Percentiles rank a stretch among this genome's conserved stretches.
Evolutionary conservation across 2,797 vertebrate species (phyloP).

Genomic region (Gymnothorax javanicus): DNA sequence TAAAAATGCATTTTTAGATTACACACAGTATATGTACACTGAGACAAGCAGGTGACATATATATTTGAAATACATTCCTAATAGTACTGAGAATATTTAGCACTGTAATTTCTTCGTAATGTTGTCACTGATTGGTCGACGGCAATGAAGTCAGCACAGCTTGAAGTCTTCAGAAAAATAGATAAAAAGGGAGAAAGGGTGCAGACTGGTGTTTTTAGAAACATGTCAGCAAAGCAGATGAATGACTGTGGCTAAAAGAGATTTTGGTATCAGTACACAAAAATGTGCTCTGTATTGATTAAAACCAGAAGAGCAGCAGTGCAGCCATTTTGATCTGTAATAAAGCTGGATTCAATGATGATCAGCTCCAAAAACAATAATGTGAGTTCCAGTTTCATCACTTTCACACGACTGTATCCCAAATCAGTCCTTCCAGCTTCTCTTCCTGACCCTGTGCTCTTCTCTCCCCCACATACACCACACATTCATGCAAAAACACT

Average conservation of each 20-base stretch:
- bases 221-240: neutral
- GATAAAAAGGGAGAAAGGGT: neutral
- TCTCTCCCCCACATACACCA: neutral
- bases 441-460: neutral
- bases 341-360: neutral
- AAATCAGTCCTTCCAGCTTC: constrained; percentile 20
- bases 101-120: neutral
- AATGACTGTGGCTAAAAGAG: neutral
- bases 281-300: neutral
- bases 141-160: neutral
- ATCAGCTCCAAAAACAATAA: neutral
- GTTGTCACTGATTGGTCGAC: neutral
- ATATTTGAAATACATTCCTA: neutral
- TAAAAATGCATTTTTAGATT: too few species aligned
- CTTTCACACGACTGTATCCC: neutral
- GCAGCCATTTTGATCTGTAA: neutral
- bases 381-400: neutral
- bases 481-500: neutral
- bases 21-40: too few species aligned
- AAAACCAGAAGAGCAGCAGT: neutral
- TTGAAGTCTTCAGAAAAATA: neutral
- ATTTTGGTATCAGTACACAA: neutral
- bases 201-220: neutral
- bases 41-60: neutral
- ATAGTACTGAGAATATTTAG: neutral